Evolutionary conservation across 1,140 invertebrate genomes (phyloP), one percentile per base, ranked within the genome.

Genomic region (Druon quercuslanigerum): DNA sequence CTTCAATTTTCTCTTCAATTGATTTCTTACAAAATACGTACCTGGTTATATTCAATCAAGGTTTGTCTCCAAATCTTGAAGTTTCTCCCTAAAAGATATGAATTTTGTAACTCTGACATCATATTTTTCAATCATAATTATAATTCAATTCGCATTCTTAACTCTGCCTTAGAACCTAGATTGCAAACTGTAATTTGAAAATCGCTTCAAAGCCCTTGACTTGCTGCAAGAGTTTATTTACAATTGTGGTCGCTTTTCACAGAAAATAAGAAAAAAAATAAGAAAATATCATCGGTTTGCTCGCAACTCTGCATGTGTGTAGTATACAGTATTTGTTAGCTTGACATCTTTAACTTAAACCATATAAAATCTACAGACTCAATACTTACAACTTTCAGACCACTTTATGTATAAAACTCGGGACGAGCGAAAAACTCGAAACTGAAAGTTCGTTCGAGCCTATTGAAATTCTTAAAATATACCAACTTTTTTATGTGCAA

Each of bases 311-410:
- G 33, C 60, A 66, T n/a, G 25, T 80, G 84, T 88, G 84, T 90
- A 91, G 90, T 88, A 88, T 80, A 80, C 74, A 82, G 40, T 77
- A 87, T 86, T 88, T 90, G 89, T 90, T 52, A 91, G 84, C 87
- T 87, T 83, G 79, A 87, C 82, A 82, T 66, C 40, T 46, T 46
- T 9, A 73, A 79, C 33, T 70, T 73, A 71, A 78, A 20, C n/a
- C 20, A n/a, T 12, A 52, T 20, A 70, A 79, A 50, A 25, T 60
- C 70, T 71, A 8, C 14, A 46, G 16, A 73, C 70, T 70, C 33
- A 78, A 80, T 83, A 84, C 84, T 85, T 84, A 87, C 83, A 78
- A 46, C 19, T 13, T 56, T 17, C 50, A 51, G 56, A 72, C 50
- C 33, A 73, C 25, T 76, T 71, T 75, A 76, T 71, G 57, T 79